Base-by-base conservation (phyloP, 2,888 invertebrate species). In the Glyphotaelius pellucidus region DNA sequence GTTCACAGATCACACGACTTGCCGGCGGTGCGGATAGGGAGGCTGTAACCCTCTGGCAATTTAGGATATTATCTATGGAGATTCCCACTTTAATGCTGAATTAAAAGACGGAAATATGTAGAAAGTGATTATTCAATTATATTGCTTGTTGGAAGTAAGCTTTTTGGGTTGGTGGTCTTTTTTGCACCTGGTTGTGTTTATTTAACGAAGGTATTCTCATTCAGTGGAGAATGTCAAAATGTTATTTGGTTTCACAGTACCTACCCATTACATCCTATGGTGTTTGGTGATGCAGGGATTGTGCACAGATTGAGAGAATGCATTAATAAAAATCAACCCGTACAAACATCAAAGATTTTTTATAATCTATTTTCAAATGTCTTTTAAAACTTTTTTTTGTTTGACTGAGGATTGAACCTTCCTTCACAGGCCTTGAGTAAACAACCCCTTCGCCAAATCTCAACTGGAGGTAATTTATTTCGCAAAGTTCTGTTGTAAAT, bases 1-100 rank as follows among this genome's bases (percentile, higher is more conserved):
- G 89, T 89, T 89, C 67, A 90, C 32, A 83, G 92, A 92, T 92
- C 92, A 92, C 89, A 92, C 87, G 84, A 89, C 89, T 90, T 89
- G 90, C 32, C 35, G 32, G 80, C 87, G 83, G 90, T 81, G 81
- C 52, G 38, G 38, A n/a, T 19, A 38, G 83, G 32, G 83, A 38
- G 83, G 25, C 19, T 35, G 35, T 38, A 5, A 25, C 83, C 83
- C 83, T 38, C 35, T 9, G 83, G 83, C 83, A 35, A 83, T 83
- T 83, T 83, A 83, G 83, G 35, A 83, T 67, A 67, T 67, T 67
- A 67, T 67, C 67, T 67, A 67, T 67, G 67, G 67, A 67, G 67
- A 67, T 67, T 25, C 25, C 67, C n/a, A 67, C 67, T 67, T 67
- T 67, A 67, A 67, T 67, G 25, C 67, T 67, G 67, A 67, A n/a